Base-by-base conservation (phyloP, 1,140 invertebrate genomes). In the Hyposmocoma kahamanoa region DNA sequence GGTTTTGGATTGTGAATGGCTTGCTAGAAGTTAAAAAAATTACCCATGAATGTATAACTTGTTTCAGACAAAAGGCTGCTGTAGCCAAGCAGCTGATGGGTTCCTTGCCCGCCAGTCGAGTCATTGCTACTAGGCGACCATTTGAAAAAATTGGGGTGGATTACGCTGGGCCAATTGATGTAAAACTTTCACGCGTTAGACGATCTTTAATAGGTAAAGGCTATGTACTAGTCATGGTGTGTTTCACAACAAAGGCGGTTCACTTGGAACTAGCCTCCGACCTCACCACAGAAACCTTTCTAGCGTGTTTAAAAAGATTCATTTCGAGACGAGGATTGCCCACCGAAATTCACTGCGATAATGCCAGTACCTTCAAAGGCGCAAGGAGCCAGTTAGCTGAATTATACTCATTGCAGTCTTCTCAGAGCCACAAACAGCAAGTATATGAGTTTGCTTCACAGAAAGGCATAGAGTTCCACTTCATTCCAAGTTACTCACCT, bases 131-230 rank as follows among this genome's bases (percentile, higher is more conserved):
- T 38, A 39, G 36, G 10, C 38, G 67, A 13, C 60, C 62, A 4
- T 80, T 76, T 48, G 13, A 46, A 11, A 62, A 53, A 13, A 48
- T 56, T 22, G 74, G 74, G 5, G 53, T 77, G 2, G 77, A 81
- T 44, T 73, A 57, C 36, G 67, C 62, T 22, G 74, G 74, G 1
- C 71, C 75, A 22, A 43, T 82, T 13, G 34, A 54, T 1, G 53
- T 81, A 8, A 80, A 67, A 60, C 38, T 54, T n/a, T 47, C 54
- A 9, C 22, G 28, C 11, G 22, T 58, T 20, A 42, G 55, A 26
- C 24, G 28, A 17, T 18, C 46, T 3, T 3, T 58, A 15, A 15
- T 49, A 1, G 22, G 19, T 20, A 46, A 45, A 38, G 55, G 50
- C 17, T 58, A 58, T 38, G 22, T 52, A 8, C 42, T 42, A 36